These are phyloP conservation scores for Trypoxylus dichotomus DNA, from an alignment of 1,140 invertebrate species.

Conservation along the genomic window DNA sequence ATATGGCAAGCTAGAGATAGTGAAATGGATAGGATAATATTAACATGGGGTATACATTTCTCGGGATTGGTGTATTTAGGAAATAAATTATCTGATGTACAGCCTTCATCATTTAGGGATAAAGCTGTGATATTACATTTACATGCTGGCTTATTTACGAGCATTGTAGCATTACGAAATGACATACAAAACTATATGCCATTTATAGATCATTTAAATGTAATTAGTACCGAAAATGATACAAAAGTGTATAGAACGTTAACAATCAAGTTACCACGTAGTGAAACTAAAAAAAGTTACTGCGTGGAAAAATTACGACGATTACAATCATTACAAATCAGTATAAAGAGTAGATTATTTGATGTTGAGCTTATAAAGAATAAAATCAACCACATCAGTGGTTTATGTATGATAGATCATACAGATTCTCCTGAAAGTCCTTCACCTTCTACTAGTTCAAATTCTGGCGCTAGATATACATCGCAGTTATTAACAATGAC, in stretches of 20 bases:
- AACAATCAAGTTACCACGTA: slow-evolving; percentile 54
- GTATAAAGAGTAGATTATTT: slow-evolving; percentile 60
- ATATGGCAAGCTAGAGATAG: slow-evolving; percentile 58
- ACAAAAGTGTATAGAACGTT: slow-evolving; percentile 46
- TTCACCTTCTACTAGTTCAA: slow-evolving; percentile 50
- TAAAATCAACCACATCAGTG: slow-evolving; percentile 52
- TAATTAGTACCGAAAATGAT: slow-evolving; percentile 40
- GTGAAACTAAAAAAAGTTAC: slow-evolving; percentile 73
- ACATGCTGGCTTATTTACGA: slow-evolving; percentile 82
- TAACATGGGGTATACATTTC: slow-evolving; percentile 85
- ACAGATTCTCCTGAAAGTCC: slow-evolving; percentile 7
- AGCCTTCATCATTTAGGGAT: slow-evolving; percentile 68
- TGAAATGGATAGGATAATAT: slow-evolving; percentile 59
- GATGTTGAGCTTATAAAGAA: slow-evolving; percentile 59
- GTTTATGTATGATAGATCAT: neutral
- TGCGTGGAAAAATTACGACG: slow-evolving; percentile 69
- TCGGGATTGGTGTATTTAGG: slow-evolving; percentile 79
- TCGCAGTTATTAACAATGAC: slow-evolving; percentile 56
- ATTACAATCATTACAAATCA: slow-evolving; percentile 61
- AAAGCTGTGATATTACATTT: slow-evolving; percentile 87
- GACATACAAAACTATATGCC: slow-evolving; percentile 44
- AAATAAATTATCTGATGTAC: slow-evolving; percentile 70
- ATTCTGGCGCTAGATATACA: slow-evolving; percentile 51
- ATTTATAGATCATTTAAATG: slow-evolving; percentile 48
- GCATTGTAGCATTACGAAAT: slow-evolving; percentile 49